A percentile compares a stretch with the other conserved stretches of the same genome.
These are phyloP conservation scores for Myiopsitta monachus DNA, from an alignment of 2,113 vertebrate genomes.

Conservation along the genomic window DNA sequence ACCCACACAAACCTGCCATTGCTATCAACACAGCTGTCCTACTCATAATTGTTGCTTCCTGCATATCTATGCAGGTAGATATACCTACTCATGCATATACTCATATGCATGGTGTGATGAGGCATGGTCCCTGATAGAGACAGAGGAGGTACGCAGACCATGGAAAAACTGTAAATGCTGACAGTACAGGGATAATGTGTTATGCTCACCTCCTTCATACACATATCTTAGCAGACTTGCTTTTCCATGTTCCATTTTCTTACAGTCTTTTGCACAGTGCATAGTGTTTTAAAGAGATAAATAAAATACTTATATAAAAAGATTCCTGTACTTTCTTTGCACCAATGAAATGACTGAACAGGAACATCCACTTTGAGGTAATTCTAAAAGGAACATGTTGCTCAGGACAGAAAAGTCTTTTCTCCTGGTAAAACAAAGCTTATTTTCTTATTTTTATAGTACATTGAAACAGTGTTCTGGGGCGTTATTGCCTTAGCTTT, in stretches of 20 bases:
- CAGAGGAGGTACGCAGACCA: background rate
- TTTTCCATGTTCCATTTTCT: background rate
- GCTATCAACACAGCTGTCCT: background rate
- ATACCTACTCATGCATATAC: background rate
- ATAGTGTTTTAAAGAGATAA: background rate
- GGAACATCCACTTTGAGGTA: background rate
- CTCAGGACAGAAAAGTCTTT: background rate
- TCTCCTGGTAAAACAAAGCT: background rate
- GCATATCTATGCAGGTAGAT: background rate
- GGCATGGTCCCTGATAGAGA: background rate
- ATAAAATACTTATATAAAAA: background rate
- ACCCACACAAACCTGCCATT: background rate
- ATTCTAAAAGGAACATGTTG: background rate
- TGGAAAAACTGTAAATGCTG: background rate
- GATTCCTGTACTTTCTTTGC: background rate
- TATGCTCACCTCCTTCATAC: background rate
- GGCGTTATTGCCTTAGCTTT: background rate
- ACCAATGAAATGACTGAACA: background rate
- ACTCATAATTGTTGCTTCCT: background rate
- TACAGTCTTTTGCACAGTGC: background rate
- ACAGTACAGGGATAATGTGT: background rate
- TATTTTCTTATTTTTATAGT: background rate
- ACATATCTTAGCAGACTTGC: background rate
- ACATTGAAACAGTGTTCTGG: background rate
- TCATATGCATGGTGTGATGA: accelerated